Base-by-base conservation (phyloP, 2,797 vertebrate genomes). In the Uromys caudimaculatus region DNA sequence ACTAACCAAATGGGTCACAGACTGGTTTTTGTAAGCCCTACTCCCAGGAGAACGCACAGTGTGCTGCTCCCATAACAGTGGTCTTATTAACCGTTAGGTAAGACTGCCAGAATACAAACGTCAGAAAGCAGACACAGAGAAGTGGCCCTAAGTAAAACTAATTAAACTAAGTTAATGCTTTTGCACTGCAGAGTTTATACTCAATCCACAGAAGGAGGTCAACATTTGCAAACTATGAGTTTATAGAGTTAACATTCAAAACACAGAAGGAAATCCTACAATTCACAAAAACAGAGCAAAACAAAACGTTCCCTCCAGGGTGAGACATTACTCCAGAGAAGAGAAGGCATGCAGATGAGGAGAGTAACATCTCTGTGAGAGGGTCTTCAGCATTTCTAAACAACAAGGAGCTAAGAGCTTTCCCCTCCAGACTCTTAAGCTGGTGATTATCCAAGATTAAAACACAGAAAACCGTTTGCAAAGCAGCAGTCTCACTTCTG, bases 161-260 rank as follows among this genome's bases (percentile, higher is more conserved):
- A 89, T 44, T 44, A 44, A 44, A 44, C 44, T 44, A 44, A 44
- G 44, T 44, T 44, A 44, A 79, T 41, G 16, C 17, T 41, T n/a
- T 93, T 91, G 4, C 4, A 60, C 24, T 60, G 35, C 78, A 77
- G 76, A 38, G 29, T 38, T 47, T 81, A 87, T 44, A 64, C 52
- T 13, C 9, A 62, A 17, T 11, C 47, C 41, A 83, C 13, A 29
- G 87, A 71, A 83, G 93, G 58, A 21, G 27, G 81, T 41, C 60
- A 82, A 62, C 41, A 52, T 83, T 62, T 88, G 76, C 19, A 87
- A 90, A 76, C 21, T 2, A n/a, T 44, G 32, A 41, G 44, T 58
- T 93, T 44, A 52, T 60, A 76, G 73, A 44, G 35, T 90, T 93
- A 38, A 90, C 76, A 77, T 79, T 9, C 44, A 95, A 83, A 93